phyloP scores from a whole-genome alignment of 2,113 vertebrate species.

The Platysteira castanea region DNA sequence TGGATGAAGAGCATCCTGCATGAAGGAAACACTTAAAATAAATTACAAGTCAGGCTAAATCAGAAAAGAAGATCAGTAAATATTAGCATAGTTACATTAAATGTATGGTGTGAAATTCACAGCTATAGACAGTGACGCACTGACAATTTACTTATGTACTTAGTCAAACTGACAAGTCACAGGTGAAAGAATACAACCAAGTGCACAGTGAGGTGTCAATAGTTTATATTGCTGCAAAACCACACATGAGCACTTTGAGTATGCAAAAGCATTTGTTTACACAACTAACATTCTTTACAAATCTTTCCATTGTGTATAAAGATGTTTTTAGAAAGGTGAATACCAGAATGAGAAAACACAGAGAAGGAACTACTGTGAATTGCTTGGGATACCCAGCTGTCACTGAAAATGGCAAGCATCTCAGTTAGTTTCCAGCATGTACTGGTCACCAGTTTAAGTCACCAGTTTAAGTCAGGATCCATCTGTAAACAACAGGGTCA shows the following conservation, averaged over 20 bases:
- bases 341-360: background rate
- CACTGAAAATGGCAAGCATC: background rate
- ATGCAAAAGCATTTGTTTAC: background rate
- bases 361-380: background rate
- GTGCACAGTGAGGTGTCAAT: background rate
- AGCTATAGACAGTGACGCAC: background rate
- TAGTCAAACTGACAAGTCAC: background rate
- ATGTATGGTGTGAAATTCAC: background rate
- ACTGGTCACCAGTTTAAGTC: background rate
- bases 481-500: background rate
- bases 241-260: background rate
- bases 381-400: rapidly evolving
- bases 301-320: background rate
- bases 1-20: background rate
- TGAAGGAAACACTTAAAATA: background rate
- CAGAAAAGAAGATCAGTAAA: background rate
- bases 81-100: background rate
- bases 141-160: background rate
- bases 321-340: background rate
- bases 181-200: background rate
- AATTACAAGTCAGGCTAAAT: background rate
- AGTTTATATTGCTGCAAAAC: background rate
- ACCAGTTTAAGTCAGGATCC: background rate
- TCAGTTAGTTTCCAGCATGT: background rate
- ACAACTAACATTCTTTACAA: background rate